phyloP scores from a whole-genome alignment of 1,140 invertebrate species.

The Drosophila bifasciata region DNA sequence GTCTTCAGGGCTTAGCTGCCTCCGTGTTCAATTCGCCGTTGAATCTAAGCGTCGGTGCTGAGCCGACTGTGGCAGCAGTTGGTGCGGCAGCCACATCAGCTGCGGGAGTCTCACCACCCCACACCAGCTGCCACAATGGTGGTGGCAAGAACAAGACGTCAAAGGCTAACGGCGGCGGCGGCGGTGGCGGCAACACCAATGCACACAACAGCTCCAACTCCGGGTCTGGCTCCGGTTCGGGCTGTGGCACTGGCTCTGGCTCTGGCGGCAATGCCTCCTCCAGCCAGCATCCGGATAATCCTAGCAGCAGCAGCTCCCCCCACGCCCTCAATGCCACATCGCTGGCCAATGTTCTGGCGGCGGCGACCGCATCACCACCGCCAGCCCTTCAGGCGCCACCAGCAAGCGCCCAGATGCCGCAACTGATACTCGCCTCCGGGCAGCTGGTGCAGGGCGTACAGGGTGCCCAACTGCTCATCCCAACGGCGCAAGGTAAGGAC shows the following conservation, averaged over 20 bases:
- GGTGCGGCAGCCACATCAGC: conserved; percentile 35
- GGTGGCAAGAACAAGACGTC: conserved; percentile 64
- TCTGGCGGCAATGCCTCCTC: conserved; percentile 38
- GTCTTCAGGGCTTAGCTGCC: conserved; percentile 90
- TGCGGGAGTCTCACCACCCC: conserved; percentile 1
- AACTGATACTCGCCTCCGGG: conserved; percentile 92
- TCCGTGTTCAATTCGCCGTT: conserved; percentile 91
- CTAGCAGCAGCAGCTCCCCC: conserved; percentile 66
- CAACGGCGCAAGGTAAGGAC: conserved; percentile 93
- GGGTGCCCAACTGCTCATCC: conserved; percentile 96
- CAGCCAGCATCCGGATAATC: conserved; percentile 71
- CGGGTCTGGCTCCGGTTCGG: conserved; percentile 28
- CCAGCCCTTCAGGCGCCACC: conserved; percentile 83
- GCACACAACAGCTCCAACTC: conserved; percentile 24
- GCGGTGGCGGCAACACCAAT: conserved; percentile 14
- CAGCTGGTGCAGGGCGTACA: conserved; percentile 96
- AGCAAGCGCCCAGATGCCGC: conserved; percentile 84
- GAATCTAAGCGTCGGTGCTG: conserved; percentile 90
- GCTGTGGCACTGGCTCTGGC: conserved; percentile 31
- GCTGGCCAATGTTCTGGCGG: conserved; percentile 76
- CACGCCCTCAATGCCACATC: conserved; percentile 66
- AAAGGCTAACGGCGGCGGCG: conserved; percentile 32
- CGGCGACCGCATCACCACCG: conserved; percentile 84
- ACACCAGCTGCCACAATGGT: conserved; percentile 34
- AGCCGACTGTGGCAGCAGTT: conserved; percentile 75